Conservation (phyloP, 2,113 vertebrate genomes). For the Trachemys scripta region DNA sequence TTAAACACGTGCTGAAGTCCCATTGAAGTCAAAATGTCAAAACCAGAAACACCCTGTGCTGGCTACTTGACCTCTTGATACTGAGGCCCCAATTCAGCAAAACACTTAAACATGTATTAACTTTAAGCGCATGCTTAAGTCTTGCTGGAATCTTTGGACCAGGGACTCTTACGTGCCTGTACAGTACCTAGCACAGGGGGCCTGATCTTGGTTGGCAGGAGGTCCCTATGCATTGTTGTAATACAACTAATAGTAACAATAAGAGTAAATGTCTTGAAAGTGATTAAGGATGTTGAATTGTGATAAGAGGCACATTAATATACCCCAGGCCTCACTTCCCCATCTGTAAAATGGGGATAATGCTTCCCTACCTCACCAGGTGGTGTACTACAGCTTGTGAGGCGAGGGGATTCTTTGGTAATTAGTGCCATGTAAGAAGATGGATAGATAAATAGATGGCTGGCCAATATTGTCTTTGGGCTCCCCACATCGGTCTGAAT, state of each 20-base stretch:
- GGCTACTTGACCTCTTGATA: neutral
- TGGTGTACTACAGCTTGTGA: neutral
- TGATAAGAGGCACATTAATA: neutral
- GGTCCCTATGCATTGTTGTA: neutral
- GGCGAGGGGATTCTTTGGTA: neutral
- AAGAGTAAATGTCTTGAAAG: neutral
- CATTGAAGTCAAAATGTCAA: neutral
- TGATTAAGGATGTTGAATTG: neutral
- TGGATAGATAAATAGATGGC: neutral
- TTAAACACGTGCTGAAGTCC: neutral
- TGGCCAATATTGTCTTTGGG: neutral
- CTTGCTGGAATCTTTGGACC: neutral
- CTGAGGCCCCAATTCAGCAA: neutral
- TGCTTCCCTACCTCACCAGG: neutral
- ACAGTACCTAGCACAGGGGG: neutral
- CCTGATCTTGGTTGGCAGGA: neutral
- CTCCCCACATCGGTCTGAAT: neutral
- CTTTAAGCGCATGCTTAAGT: neutral
- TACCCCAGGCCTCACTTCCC: neutral
- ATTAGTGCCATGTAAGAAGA: neutral
- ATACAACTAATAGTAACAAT: neutral
- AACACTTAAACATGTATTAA: neutral
- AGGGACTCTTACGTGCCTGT: neutral
- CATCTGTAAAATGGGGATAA: neutral
- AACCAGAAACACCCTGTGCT: neutral